Percentiles rank a stretch among this genome's conserved stretches.
These are phyloP conservation scores for Sialia sialis DNA, from an alignment of 2,113 vertebrate genomes.

Conservation along the genomic window DNA sequence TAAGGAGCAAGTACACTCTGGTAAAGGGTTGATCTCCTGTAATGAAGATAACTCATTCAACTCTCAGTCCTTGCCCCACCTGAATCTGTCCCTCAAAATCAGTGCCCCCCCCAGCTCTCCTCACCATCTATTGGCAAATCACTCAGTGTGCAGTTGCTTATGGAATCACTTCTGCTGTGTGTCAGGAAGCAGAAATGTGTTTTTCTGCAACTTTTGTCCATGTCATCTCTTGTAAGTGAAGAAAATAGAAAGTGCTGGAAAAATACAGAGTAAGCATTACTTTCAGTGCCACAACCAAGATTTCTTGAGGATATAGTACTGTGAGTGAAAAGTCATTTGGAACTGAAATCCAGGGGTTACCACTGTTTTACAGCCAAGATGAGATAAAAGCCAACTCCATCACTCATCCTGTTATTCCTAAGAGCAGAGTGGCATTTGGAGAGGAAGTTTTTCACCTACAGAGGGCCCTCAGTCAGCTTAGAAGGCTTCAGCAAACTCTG, in stretches of 20 bases:
- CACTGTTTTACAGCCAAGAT: neutral
- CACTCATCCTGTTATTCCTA: neutral
- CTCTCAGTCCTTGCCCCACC: neutral
- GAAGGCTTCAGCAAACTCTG: neutral
- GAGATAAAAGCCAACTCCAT: neutral
- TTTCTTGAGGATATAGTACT: neutral
- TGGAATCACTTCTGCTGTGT: neutral
- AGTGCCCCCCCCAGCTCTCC: neutral
- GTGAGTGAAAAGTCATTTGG: neutral
- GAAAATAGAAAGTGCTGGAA: neutral
- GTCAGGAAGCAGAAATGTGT: neutral
- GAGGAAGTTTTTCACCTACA: neutral
- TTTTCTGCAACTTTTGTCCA: neutral
- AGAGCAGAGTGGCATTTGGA: neutral
- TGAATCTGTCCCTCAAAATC: neutral
- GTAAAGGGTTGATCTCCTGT: neutral
- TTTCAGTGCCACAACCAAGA: neutral
- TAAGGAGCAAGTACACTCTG: neutral
- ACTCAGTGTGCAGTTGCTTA: neutral
- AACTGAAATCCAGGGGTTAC: neutral
- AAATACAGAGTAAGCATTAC: neutral
- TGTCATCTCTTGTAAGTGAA: neutral
- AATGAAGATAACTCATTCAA: neutral
- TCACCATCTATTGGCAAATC: neutral
- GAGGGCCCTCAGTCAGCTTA: neutral